Evolutionary conservation across 2,888 invertebrate genomes (phyloP), one percentile per base, ranked within the genome.

Genomic region (Cheilosia grossa): DNA sequence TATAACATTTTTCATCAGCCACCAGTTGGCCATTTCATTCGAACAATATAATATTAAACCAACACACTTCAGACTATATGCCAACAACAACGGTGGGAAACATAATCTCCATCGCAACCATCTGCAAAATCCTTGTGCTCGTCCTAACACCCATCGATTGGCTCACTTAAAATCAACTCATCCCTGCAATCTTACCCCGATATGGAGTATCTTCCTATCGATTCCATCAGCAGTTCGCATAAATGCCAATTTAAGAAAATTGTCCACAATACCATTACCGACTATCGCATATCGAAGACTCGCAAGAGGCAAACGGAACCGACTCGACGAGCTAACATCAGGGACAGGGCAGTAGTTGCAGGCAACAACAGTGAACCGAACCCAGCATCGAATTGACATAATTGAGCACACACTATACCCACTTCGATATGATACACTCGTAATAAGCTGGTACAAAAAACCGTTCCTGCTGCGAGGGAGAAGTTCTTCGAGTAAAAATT

Each of bases 231-330:
- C 59, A 51, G 73, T 79, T 79, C 59, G 54, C 53, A 66, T 56
- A 67, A 85, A 81, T 81, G 61, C 70, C 85, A 85, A 85, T 81
- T 85, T 85, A 80, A 58, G 75, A 67, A 81, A 85, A 85, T 85
- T 81, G 63, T 81, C 81, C 85, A 75, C 85, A 81, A 81, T 85
- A 85, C 77, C 85, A 85, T 85, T 81, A 85, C 61, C 40, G 75
- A 27, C 70, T 72, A 85, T 85, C 72, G 67, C 61, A 77, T 75
- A 81, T 17, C 21, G 49, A 73, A 54, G 64, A 61, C 64, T 82
- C 66, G 33, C 70, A 77, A 40, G 30, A 59, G 21, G 37, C 75
- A 56, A 37, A 49, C 17, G 33, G 33, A 73, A 63, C 30, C 27
- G 42, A 40, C 27, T 54, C 21, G 42, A 58, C 13, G 53, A 21